A percentile compares a stretch with the other conserved stretches of the same genome.
These are phyloP conservation scores for Drosophila lacteicornis DNA, from an alignment of 1,140 invertebrate genomes.

Conservation along the genomic window DNA sequence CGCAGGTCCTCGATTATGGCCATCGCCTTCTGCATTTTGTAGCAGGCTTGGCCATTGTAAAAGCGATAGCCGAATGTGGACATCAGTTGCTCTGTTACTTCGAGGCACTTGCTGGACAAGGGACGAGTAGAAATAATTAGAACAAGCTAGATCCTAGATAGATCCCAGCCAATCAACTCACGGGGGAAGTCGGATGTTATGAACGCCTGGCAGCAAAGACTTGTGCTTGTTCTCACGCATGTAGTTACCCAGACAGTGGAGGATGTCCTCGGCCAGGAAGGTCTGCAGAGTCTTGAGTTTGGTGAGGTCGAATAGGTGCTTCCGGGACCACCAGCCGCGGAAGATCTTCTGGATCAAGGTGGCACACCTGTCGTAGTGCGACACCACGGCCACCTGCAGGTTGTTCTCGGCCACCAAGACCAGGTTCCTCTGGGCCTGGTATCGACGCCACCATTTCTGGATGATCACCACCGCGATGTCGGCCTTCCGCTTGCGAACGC, in stretches of 20 bases:
- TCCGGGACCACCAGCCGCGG: conserved; percentile 63
- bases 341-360: conserved; percentile 51
- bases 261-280: background rate
- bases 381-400: conserved; percentile 2
- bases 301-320: conserved; percentile 31
- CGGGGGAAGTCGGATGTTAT: background rate
- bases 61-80: conserved; percentile 18
- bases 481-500: fast-evolving
- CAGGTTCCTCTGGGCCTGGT: background rate
- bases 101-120: background rate
- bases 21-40: background rate
- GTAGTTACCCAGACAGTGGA: background rate
- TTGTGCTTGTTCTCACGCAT: background rate
- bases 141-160: background rate
- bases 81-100: conserved; percentile 1
- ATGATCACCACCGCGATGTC: conserved; percentile 10
- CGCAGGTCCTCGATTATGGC: background rate
- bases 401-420: background rate
- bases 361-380: conserved; percentile 9
- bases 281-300: conserved; percentile 7
- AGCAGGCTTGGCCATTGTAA: conserved; percentile 10
- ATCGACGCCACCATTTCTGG: conserved; percentile 54
- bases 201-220: conserved; percentile 11
- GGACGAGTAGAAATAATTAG: background rate
- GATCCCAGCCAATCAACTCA: background rate